Base-by-base conservation (phyloP, 2,113 vertebrate genomes). In the Taxidea taxus region DNA sequence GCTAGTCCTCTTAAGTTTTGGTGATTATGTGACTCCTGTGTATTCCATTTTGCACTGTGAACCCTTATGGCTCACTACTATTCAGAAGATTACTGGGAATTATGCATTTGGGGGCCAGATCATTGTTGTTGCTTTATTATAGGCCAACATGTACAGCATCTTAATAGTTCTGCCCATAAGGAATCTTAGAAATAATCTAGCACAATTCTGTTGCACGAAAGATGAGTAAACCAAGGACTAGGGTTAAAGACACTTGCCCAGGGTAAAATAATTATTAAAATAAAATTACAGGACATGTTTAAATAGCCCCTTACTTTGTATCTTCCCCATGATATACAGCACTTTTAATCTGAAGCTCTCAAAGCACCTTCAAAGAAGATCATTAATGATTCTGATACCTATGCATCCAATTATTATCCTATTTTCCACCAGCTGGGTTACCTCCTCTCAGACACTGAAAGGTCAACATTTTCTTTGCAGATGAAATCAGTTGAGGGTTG, bases 371-470 rank as follows among this genome's bases (percentile, higher is more conserved):
- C 66, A 93, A 82, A 74, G 91, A 54, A 58, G 34, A 81, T 85
- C 39, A 74, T 75, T 93, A 82, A 64, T 15, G 80, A 80, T 74
- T 95, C 80, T 75, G 44, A 83, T 44, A 56, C 37, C 74, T 62
- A 27, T 8, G 21, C 84, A 81, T 78, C 68, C 89, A 81, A 47
- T 82, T 66, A 81, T 72, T 91, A n/a, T 88, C 87, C 85, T 94
- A 16, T 91, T 91, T 95, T 77, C 95, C 54, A 84, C 56, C 29
- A 68, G 7, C n/a, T 95, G 25, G 12, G 3, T 82, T 88, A 14
- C 62, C 80, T 92, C 68, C 34, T 87, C 31, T 86, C 74, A 95
- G 90, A 74, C 23, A 75, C n/a, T 58, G 85, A 92, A 94, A 95
- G 81, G 81, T 64, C 96, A 94, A 9, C 62, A 44, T 87, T 91